These are phyloP conservation scores for Nothobranchius kuhntae DNA, from an alignment of 2,113 vertebrate genomes.

Conservation along the genomic window DNA sequence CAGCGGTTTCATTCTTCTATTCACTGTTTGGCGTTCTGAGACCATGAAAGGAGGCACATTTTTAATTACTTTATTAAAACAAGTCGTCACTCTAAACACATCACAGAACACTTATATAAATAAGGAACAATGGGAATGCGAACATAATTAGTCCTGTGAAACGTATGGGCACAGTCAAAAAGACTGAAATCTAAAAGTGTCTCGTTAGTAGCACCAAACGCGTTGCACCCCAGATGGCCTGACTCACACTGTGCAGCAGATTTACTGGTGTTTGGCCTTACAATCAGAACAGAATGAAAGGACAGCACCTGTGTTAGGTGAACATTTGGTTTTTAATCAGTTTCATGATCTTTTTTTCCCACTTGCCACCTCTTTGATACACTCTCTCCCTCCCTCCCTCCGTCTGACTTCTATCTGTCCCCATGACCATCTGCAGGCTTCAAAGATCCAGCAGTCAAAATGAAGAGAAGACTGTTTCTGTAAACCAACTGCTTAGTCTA, in stretches of 20 bases:
- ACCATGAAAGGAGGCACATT: constrained; percentile 43
- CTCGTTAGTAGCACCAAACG: too few species aligned
- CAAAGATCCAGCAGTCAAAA: constrained; percentile 44
- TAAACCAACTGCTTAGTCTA: constrained; percentile 51
- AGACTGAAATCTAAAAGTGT: too few species aligned
- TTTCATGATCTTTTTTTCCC: constrained; percentile 20
- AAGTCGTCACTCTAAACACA: constrained; percentile 25
- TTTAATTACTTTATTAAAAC: constrained; percentile 62
- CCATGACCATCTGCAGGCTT: constrained; percentile 65
- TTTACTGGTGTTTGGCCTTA: constrained; percentile 1
- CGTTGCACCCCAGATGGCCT: too few species aligned
- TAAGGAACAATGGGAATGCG: constrained; percentile 45
- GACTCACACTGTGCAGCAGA: background rate
- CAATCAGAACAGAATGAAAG: constrained; percentile 16
- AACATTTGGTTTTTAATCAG: constrained; percentile 58
- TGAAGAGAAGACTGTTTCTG: constrained; percentile 35
- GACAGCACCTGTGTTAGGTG: constrained; percentile 40
- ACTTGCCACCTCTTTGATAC: constrained; percentile 34
- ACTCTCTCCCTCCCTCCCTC: constrained; percentile 26
- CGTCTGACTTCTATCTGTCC: constrained; percentile 69
- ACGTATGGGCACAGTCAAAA: background rate
- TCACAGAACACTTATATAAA: constrained; percentile 29
- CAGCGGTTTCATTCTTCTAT: constrained; percentile 19
- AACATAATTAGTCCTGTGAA: constrained; percentile 32
- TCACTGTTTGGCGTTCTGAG: constrained; percentile 24